Conservation (phyloP, 64 coral and sea anemone species). For the Hydrozoanthus tunicans region DNA sequence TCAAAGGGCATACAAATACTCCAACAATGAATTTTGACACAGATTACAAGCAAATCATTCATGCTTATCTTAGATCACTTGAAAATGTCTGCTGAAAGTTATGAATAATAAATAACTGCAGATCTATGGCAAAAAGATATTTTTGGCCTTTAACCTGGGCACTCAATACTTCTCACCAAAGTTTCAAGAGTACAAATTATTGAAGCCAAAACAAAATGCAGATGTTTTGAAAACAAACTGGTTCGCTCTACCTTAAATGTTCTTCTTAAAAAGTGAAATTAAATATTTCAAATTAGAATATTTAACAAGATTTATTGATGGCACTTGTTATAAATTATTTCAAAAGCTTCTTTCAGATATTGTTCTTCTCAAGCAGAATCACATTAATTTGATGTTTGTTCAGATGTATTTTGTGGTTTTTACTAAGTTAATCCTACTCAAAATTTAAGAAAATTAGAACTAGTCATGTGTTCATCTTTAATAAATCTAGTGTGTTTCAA, state of each 20-base stretch:
- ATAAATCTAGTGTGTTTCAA: too few relatives aligned
- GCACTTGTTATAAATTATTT: background rate
- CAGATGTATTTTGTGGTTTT: too few relatives aligned
- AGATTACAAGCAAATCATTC: background rate
- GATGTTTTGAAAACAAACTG: background rate
- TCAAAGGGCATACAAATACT: background rate
- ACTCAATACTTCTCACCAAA: background rate
- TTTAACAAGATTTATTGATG: too few relatives aligned
- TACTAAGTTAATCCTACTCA: background rate
- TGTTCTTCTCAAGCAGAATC: background rate
- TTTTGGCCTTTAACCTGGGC: background rate
- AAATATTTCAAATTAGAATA: background rate
- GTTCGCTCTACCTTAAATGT: background rate
- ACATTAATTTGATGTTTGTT: too few relatives aligned
- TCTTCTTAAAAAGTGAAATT: background rate
- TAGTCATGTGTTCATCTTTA: too few relatives aligned
- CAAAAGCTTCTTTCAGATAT: background rate
- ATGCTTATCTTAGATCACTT: background rate
- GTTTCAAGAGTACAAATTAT: constrained; percentile 8
- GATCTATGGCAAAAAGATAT: background rate
- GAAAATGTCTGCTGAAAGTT: background rate
- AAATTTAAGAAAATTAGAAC: background rate
- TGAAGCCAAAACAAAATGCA: background rate
- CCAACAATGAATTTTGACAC: background rate
- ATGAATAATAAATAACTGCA: background rate